Evolutionary conservation across 2,888 invertebrate species (phyloP).

Genomic region (Priocnemis perturbator): DNA sequence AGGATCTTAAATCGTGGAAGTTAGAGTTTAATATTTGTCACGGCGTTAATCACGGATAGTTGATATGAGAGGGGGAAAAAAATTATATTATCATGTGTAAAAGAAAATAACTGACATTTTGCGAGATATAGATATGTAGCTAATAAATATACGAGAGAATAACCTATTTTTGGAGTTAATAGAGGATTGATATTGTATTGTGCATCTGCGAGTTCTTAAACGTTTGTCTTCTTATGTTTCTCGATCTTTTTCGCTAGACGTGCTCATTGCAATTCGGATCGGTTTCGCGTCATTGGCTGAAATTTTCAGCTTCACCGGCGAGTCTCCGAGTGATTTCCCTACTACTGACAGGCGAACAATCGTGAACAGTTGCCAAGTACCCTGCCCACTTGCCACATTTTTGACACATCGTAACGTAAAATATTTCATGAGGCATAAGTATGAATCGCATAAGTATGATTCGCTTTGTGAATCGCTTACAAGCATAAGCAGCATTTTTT

Average conservation of each 20-base stretch:
- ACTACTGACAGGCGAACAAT: too few relatives aligned
- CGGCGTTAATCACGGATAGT: conserved; percentile 50
- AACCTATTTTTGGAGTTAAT: conserved; percentile 71
- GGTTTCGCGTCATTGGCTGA: conserved; percentile 36
- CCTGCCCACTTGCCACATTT: too few relatives aligned
- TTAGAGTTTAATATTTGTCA: conserved; percentile 56
- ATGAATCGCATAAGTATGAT: too few relatives aligned
- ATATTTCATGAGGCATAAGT: too few relatives aligned
- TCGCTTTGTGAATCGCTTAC: too few relatives aligned
- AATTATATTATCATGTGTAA: conserved; percentile 42
- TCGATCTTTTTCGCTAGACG: conserved; percentile 39
- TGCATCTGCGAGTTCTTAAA: conserved; percentile 51
- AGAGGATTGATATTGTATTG: conserved; percentile 56
- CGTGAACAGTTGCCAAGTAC: too few relatives aligned
- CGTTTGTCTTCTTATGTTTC: conserved; percentile 53
- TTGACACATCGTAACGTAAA: too few relatives aligned
- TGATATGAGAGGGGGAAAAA: conserved; percentile 32
- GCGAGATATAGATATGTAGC: conserved; percentile 49
- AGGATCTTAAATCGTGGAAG: conserved; percentile 30
- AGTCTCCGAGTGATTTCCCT: too few relatives aligned
- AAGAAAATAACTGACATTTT: conserved; percentile 50
- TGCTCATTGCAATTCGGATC: conserved; percentile 46
- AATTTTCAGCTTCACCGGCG: conserved; percentile 1
- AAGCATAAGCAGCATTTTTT: too few relatives aligned
- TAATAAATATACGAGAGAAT: conserved; percentile 60